phyloP scores from a whole-genome alignment of 1,140 invertebrate species.

The Archivesica marissinica region DNA sequence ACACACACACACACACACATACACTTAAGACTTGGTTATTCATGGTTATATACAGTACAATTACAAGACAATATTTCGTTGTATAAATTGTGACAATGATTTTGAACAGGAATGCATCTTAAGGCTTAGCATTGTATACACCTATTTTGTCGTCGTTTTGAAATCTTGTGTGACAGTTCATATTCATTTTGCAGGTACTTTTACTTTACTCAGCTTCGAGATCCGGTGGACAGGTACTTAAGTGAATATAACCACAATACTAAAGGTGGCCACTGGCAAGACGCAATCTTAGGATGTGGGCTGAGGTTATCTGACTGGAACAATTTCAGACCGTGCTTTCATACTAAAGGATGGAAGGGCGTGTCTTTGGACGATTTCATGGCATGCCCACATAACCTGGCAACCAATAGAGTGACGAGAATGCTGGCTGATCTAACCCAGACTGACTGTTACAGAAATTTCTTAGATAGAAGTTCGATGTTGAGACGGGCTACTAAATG shows the following conservation, averaged over 20 bases:
- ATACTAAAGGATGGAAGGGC: neutral
- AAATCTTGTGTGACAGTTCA: too few species aligned
- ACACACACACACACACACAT: too few species aligned
- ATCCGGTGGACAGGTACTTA: conserved; percentile 7
- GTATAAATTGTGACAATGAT: too few species aligned
- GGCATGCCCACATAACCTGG: neutral
- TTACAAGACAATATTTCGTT: too few species aligned
- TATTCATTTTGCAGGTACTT: conserved; percentile 38
- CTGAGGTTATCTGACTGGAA: neutral
- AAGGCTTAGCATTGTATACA: too few species aligned
- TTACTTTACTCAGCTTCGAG: conserved; percentile 43
- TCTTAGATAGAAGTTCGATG: neutral
- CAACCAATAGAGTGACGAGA: conserved; percentile 7
- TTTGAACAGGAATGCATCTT: too few species aligned
- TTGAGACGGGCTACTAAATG: conserved; percentile 89
- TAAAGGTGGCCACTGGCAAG: neutral
- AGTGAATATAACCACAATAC: conserved; percentile 17
- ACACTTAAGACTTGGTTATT: too few species aligned
- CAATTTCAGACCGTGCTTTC: conserved; percentile 13
- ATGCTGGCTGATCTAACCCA: conserved; percentile 1
- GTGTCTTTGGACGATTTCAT: conserved; percentile 15
- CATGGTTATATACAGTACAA: too few species aligned
- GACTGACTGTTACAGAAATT: conserved; percentile 18
- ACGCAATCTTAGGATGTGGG: conserved; percentile 13
- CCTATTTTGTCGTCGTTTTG: too few species aligned